A percentile compares a stretch with the other conserved stretches of the same genome.
These are phyloP conservation scores for Andrena cerasifolii DNA, from an alignment of 1,140 invertebrate genomes.

Conservation along the genomic window DNA sequence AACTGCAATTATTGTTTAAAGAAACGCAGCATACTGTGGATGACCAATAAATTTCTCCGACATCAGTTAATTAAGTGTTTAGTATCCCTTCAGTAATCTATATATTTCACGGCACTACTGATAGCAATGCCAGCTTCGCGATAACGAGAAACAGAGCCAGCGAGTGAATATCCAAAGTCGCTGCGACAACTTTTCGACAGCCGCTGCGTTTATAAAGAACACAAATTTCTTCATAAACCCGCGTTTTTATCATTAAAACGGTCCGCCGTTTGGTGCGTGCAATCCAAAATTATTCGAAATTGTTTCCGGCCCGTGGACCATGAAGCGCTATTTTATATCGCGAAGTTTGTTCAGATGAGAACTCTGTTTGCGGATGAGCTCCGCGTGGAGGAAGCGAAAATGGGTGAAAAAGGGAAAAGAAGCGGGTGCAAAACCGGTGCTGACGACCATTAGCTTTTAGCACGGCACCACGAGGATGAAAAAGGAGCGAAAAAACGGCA, in stretches of 20 bases:
- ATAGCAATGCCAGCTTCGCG: no score
- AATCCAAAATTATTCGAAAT: slow-evolving; percentile 13
- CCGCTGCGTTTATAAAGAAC: neutral
- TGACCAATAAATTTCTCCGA: no score
- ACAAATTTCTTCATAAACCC: neutral
- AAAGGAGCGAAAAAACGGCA: slow-evolving; percentile 23
- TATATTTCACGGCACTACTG: no score
- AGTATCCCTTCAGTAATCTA: no score
- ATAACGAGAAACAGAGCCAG: no score
- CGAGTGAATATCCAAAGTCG: no score
- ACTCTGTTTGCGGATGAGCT: slow-evolving; percentile 40
- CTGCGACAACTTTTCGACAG: no score
- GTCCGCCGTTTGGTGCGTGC: neutral
- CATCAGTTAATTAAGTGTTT: no score
- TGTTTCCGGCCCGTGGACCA: slow-evolving; percentile 11
- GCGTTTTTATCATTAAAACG: neutral
- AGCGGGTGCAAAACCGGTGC: slow-evolving; percentile 43
- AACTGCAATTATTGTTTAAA: no score
- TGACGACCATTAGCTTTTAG: slow-evolving; percentile 76
- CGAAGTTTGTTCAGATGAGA: slow-evolving; percentile 68
- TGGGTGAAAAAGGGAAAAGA: slow-evolving; percentile 58
- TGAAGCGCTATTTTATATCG: slow-evolving; percentile 58
- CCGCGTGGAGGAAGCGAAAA: slow-evolving; percentile 52
- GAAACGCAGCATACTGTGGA: no score
- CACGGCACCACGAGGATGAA: slow-evolving; percentile 49